phyloP scores from a whole-genome alignment of 1,140 invertebrate genomes.

The Papilio glaucus region DNA sequence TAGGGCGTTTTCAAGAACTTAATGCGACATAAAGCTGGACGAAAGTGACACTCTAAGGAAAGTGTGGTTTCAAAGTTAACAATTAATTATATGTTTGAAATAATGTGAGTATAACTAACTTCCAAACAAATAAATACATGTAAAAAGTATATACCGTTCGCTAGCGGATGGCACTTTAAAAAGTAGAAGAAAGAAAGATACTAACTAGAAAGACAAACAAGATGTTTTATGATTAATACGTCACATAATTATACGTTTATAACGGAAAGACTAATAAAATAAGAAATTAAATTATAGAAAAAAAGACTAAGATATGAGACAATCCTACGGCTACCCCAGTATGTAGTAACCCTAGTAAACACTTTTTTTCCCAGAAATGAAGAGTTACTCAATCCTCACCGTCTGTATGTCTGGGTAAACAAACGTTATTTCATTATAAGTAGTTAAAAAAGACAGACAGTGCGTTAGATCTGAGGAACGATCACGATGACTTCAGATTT shows the following conservation, averaged over 20 bases:
- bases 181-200: background rate
- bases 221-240: background rate
- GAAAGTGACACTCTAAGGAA: background rate
- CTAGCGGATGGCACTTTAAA: no score
- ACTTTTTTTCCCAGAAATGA: no score
- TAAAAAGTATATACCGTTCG: background rate
- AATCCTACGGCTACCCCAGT: no score
- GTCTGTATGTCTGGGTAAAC: no score
- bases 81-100: background rate
- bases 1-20: slow-evolving; percentile 36
- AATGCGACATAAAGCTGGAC: background rate
- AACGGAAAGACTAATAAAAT: no score
- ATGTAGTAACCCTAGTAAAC: no score
- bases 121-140: background rate
- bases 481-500: no score
- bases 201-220: background rate
- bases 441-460: no score
- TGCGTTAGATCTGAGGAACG: no score
- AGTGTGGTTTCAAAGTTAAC: background rate
- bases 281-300: background rate
- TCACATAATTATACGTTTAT: background rate
- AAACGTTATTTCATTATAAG: no score
- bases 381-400: no score
- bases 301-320: no score
- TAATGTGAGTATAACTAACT: slow-evolving; percentile 5